Evolutionary conservation across 2,888 invertebrate species (phyloP), one percentile per base, ranked within the genome.

Genomic region (Heteromurus nitidus): DNA sequence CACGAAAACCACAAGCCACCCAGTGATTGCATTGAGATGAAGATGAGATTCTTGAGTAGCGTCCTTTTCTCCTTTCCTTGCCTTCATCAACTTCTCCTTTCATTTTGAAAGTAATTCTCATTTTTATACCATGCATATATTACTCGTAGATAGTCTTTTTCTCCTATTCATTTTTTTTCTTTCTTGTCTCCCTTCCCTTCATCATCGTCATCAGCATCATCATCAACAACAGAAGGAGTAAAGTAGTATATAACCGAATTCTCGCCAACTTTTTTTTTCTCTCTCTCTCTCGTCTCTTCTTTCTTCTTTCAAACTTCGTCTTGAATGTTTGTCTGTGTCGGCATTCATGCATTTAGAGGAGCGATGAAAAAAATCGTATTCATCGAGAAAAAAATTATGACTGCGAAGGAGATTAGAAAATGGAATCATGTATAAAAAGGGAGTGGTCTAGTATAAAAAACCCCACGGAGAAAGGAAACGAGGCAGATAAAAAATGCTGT

Each of bases 331-430:
- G 30, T 24, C 18, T 28, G 31, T 16, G 9, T 18, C 16, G 31
- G 28, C 68, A 31, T 67, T 47, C 36, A 47, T 67, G 47, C 47
- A 47, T 47, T 44, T 3, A 44, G 47, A 11, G 3, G 26, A 64
- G 30, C 58, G 70, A 70, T 70, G 70, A 70, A 70, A 36, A 70
- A 58, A 58, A 70, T 70, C 58, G 58, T 70, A 70, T 70, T 70
- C 70, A 70, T 69, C 18, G 36, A 58, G n/a, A 47, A 60, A n/a
- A 72, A 72, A 72, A 72, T 69, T 69, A 72, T 60, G 70, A 60
- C 47, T 47, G 47, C 3, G n/a, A 50, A 26, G 26, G 24, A 60
- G 31, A n/a, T n/a, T 28, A 28, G 18, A 20, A 62, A 62, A 62
- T 31, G 31, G 18, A 31, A 30, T 62, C 30, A 30, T 24, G 31